phyloP scores from a whole-genome alignment of 37 sponge, comb jelly and placozoan genomes.

The Eunapius fragilis region DNA sequence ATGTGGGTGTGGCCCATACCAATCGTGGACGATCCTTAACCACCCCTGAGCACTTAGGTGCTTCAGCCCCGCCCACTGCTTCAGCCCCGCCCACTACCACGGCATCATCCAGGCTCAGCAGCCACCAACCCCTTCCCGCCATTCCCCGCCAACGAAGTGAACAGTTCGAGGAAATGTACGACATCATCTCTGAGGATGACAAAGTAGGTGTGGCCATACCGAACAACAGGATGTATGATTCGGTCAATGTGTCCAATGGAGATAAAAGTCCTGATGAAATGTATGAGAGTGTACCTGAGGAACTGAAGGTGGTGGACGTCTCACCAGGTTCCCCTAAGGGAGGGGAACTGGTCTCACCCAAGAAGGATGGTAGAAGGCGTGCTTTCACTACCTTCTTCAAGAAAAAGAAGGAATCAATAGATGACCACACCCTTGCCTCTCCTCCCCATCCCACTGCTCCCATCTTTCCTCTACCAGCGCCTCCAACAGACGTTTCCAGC shows the following conservation, averaged over 20 bases:
- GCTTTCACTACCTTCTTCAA: neutral
- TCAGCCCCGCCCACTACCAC: neutral
- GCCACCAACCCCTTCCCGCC: slow-evolving; percentile 34
- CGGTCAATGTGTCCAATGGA: slow-evolving; percentile 17
- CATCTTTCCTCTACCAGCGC: slow-evolving; percentile 11
- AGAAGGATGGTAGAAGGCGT: slow-evolving; percentile 5
- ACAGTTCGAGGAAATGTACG: slow-evolving; percentile 22
- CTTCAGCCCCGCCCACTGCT: neutral
- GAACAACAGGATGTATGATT: slow-evolving; percentile 29
- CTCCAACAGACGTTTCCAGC: slow-evolving; percentile 16
- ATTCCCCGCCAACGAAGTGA: slow-evolving; percentile 2
- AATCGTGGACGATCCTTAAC: neutral
- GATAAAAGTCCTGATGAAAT: slow-evolving; percentile 33
- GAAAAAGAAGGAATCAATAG: neutral
- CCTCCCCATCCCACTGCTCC: slow-evolving; percentile 2
- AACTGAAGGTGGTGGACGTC: slow-evolving; percentile 16
- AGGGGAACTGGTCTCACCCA: too few relatives aligned
- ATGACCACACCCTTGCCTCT: slow-evolving; percentile 17
- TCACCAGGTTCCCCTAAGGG: neutral
- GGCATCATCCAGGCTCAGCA: neutral
- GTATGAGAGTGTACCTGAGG: slow-evolving; percentile 68
- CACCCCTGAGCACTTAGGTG: neutral
- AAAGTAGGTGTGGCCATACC: neutral
- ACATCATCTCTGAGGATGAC: slow-evolving; percentile 37
- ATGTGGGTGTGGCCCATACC: neutral